Conservation (phyloP, 2,113 vertebrate species). For the Callocephalon fimbriatum region DNA sequence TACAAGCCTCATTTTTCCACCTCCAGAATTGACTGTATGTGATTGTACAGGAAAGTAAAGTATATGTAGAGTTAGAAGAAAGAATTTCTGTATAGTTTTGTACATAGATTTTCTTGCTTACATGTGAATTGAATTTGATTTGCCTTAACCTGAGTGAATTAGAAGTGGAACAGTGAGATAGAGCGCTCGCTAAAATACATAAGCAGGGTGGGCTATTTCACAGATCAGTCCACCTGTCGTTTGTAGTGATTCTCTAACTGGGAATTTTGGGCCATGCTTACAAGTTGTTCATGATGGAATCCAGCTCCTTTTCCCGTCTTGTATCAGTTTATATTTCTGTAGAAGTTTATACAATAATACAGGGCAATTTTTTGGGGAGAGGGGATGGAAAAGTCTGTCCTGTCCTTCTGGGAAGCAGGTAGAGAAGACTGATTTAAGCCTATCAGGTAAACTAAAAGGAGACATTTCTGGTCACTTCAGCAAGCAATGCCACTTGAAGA, state of each 20-base stretch:
- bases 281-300: not conserved
- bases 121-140: not conserved
- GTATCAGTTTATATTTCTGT: not conserved
- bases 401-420: not conserved
- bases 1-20: not conserved
- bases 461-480: not conserved
- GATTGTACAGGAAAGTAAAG: not conserved
- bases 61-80: not conserved
- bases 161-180: not conserved
- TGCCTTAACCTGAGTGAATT: not conserved
- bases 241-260: not conserved
- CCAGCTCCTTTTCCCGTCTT: not conserved
- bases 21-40: not conserved
- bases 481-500: not conserved
- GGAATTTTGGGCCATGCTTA: not conserved
- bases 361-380: not conserved
- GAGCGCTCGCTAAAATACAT: not conserved
- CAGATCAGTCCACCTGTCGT: not conserved
- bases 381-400: not conserved
- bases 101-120: not conserved
- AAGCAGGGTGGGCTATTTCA: not conserved
- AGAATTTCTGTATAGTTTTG: not conserved
- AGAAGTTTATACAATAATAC: not conserved
- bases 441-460: not conserved
- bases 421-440: not conserved